Evolutionary conservation across 2,113 vertebrate species (phyloP).

Genomic region (Pachypanchax playfairii): DNA sequence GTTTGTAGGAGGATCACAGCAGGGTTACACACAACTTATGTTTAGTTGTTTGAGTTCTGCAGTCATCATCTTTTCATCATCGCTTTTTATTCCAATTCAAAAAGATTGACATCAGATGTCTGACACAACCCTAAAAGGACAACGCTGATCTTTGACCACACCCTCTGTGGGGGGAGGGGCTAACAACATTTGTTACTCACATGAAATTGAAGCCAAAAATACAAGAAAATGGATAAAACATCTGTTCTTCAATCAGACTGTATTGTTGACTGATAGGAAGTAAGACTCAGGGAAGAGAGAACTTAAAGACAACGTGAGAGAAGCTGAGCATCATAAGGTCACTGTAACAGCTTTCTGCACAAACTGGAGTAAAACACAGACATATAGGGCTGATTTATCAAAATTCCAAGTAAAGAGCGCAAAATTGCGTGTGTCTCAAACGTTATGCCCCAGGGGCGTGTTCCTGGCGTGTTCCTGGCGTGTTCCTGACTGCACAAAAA

Average conservation of each 20-base stretch:
- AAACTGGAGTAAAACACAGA: no score
- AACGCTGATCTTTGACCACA: no score
- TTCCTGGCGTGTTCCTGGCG: no score
- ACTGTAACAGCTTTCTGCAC: no score
- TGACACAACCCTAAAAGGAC: no score
- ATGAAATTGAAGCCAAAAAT: conserved; percentile 11
- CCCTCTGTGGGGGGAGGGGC: no score
- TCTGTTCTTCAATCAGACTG: conserved; percentile 8
- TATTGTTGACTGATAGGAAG: conserved; percentile 2
- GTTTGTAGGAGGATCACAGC: conserved; percentile 30
- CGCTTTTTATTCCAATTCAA: background rate
- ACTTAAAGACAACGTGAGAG: conserved; percentile 12
- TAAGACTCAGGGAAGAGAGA: conserved; percentile 20
- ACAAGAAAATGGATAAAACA: background rate
- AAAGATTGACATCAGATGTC: conserved; percentile 3
- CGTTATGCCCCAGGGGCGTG: no score
- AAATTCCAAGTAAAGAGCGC: no score
- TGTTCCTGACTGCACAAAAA: no score
- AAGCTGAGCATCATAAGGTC: conserved; percentile 19
- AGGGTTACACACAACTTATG: conserved; percentile 21
- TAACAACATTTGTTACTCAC: background rate
- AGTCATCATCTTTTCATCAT: background rate
- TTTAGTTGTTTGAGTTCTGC: background rate
- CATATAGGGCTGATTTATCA: no score
- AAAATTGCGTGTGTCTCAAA: no score